phyloP scores from a whole-genome alignment of 2,113 vertebrate genomes.

The Nettapus auritus region DNA sequence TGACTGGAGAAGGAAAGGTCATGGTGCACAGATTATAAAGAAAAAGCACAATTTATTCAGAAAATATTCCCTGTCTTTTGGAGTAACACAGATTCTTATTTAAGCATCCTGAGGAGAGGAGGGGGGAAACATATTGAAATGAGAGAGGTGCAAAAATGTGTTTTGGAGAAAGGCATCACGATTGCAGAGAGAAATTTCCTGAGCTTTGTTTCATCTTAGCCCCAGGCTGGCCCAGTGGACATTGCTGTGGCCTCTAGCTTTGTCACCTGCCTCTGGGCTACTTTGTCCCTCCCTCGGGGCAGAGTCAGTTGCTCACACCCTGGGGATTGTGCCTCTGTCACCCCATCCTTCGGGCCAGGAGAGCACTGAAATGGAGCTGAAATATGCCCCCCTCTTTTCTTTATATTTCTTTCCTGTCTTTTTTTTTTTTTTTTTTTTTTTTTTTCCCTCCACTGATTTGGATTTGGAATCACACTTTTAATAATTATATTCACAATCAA shows the following conservation, averaged over 20 bases:
- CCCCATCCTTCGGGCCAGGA: background rate
- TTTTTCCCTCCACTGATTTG: background rate
- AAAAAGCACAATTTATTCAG: background rate
- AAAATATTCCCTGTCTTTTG: background rate
- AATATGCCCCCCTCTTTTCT: rapidly evolving
- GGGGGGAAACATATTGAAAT: background rate
- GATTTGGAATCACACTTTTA: conserved; percentile 27
- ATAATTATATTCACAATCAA: conserved; percentile 33
- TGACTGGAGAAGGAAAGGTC: background rate
- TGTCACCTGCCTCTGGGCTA: background rate
- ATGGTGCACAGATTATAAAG: background rate
- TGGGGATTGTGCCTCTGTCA: background rate
- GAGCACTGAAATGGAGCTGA: background rate
- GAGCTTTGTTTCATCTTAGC: background rate
- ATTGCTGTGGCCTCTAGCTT: rapidly evolving
- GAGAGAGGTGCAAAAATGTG: too few species aligned
- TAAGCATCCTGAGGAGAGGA: background rate
- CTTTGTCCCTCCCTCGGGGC: background rate
- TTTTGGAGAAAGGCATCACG: background rate
- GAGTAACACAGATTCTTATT: background rate
- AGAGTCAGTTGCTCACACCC: background rate
- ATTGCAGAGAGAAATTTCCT: background rate
- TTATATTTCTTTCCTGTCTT: too few species aligned
- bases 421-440: background rate
- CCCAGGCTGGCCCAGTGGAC: background rate